These are phyloP conservation scores for Cephalopholis sonnerati DNA, from an alignment of 2,113 vertebrate genomes.

Conservation along the genomic window DNA sequence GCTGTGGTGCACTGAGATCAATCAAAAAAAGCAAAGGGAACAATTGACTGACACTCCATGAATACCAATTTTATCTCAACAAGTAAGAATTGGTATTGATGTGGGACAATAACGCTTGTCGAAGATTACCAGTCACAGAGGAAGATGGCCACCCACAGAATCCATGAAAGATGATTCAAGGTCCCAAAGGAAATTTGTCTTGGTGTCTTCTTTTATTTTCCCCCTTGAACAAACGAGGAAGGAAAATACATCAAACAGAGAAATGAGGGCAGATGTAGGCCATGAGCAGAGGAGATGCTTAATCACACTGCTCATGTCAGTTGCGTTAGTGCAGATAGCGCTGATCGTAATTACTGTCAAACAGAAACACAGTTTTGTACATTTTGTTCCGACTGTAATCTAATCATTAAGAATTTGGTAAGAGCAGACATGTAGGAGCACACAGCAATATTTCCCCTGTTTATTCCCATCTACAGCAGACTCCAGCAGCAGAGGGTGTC, in stretches of 20 bases:
- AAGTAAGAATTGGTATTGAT: slow-evolving; percentile 62
- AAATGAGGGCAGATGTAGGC: slow-evolving; percentile 69
- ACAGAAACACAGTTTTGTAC: neutral
- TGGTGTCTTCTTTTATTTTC: slow-evolving; percentile 52
- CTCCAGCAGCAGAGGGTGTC: slow-evolving; percentile 17
- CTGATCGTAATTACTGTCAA: slow-evolving; percentile 60
- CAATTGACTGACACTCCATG: slow-evolving; percentile 42
- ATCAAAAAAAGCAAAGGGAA: slow-evolving; percentile 57
- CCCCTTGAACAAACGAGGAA: slow-evolving; percentile 23
- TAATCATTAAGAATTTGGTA: neutral
- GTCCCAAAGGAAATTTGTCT: slow-evolving; percentile 68
- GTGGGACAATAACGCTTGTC: slow-evolving; percentile 48
- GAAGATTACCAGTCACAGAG: slow-evolving; percentile 40
- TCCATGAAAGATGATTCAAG: slow-evolving; percentile 63
- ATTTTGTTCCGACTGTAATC: neutral
- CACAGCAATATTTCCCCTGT: neutral
- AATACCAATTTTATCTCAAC: slow-evolving; percentile 64
- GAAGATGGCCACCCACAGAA: slow-evolving; percentile 52
- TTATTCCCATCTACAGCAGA: slow-evolving; percentile 42
- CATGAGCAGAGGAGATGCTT: slow-evolving; percentile 49
- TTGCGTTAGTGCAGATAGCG: neutral
- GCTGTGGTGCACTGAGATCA: slow-evolving; percentile 46
- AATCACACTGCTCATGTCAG: slow-evolving; percentile 65
- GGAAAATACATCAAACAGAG: slow-evolving; percentile 69
- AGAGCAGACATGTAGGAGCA: neutral